These are phyloP conservation scores for Xiphophorus couchianus DNA, from an alignment of 2,113 vertebrate species.

Conservation along the genomic window DNA sequence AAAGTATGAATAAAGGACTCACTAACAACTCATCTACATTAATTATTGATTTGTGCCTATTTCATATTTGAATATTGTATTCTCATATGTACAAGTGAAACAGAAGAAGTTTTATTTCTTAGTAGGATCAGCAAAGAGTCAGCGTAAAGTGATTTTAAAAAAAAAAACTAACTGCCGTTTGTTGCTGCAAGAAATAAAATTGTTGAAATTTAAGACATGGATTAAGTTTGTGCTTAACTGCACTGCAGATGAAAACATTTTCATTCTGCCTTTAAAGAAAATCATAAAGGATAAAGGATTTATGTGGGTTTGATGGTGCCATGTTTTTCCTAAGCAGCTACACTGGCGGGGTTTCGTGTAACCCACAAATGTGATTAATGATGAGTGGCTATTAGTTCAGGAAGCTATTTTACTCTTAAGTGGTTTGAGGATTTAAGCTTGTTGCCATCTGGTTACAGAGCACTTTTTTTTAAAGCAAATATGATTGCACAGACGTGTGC, in stretches of 20 bases:
- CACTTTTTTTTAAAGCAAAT: not conserved
- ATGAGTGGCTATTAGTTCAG: slow-evolving; percentile 8
- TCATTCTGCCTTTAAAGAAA: not conserved
- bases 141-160: not conserved
- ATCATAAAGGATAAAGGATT: slow-evolving; percentile 5
- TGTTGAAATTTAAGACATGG: not conserved
- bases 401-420: slow-evolving; percentile 20
- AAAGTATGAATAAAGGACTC: not conserved
- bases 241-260: not conserved
- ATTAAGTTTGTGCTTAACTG: not conserved
- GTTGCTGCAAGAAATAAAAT: not conserved
- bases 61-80: not conserved
- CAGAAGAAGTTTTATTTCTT: not conserved
- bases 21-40: not conserved
- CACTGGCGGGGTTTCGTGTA: not conserved
- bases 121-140: not conserved
- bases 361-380: slow-evolving; percentile 1
- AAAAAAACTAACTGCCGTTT: not conserved
- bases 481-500: not conserved
- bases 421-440: slow-evolving; percentile 15
- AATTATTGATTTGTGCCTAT: too few species aligned
- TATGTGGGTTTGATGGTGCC: not conserved
- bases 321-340: slow-evolving; percentile 6
- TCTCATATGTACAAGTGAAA: not conserved
- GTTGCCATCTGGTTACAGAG: slow-evolving; percentile 24